Evolutionary conservation across 2,888 invertebrate genomes (phyloP), one percentile per base, ranked within the genome.

Genomic region (Lycocerus yunnanus): DNA sequence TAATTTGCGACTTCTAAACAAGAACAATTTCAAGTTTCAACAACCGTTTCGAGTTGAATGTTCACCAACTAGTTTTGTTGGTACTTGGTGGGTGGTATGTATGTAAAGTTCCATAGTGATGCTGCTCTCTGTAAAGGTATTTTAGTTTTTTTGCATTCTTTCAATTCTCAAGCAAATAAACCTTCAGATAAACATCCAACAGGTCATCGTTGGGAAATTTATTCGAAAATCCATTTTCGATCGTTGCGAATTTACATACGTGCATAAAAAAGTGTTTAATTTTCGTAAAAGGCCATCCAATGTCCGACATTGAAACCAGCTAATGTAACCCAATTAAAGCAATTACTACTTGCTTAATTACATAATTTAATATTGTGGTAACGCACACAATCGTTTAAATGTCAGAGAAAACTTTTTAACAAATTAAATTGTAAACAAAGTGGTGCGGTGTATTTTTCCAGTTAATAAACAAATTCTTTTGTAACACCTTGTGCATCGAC

Each of bases 71-170:
- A 16, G 61, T 70, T 20, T 43, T 24, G 60, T 15, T 61, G 43
- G 27, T 13, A 66, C 72, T 66, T 66, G 18, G 72, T 72, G 72
- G 72, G 72, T 72, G 72, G 72, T 59, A 43, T 67, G 18, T 63
- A 63, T 18, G 66, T 60, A 67, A 71, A 15, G 21, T 72, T 59
- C 59, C 70, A 15, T 43, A 67, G 61, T 68, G 67, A 60, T 58
- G 68, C 18, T 68, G 58, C 68, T 58, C 24, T 21, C 24, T 67
- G 66, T 67, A 63, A 66, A 43, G 27, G 60, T 20, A 61, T 58
- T 60, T 15, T 15, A 14, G 59, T 66, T 61, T 67, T 71, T 67
- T 68, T 72, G 60, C 27, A 68, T 72, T 72, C 72, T 72, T 72
- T 67, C 18, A 60, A 66, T 61, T 60, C 58, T 43, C 68, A 43